Conservation (phyloP, 2,888 invertebrate species). For the Gerris lacustris region DNA sequence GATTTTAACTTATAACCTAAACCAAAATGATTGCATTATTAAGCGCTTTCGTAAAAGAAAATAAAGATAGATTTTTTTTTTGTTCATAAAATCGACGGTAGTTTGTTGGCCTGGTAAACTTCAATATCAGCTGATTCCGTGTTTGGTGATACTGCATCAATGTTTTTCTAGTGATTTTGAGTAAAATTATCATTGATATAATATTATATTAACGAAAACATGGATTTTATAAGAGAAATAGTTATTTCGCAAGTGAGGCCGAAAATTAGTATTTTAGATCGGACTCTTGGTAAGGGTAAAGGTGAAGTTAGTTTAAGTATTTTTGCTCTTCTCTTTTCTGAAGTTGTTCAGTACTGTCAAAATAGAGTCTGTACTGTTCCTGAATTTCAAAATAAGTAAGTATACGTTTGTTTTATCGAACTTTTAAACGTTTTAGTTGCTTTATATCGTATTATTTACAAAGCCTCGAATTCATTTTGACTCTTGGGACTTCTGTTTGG, state of each 20-base stretch:
- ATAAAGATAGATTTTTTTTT: too few relatives aligned
- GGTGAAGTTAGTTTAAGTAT: constrained; percentile 83
- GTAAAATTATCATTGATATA: background rate
- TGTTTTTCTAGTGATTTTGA: background rate
- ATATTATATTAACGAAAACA: background rate
- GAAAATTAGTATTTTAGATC: constrained; percentile 73
- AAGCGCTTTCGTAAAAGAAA: too few relatives aligned
- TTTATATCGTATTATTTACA: too few relatives aligned
- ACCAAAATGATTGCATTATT: too few relatives aligned
- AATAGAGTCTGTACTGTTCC: constrained; percentile 87
- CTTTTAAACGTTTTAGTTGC: too few relatives aligned
- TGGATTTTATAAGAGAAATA: constrained; percentile 21
- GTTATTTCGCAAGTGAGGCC: constrained; percentile 42
- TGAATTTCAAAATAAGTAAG: constrained; percentile 85
- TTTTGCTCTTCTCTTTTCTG: constrained; percentile 91
- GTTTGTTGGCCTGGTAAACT: too few relatives aligned
- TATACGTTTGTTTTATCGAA: background rate
- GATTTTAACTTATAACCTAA: too few relatives aligned
- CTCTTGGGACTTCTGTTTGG: too few relatives aligned
- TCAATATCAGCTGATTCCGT: background rate
- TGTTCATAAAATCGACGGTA: too few relatives aligned
- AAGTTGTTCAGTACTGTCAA: constrained; percentile 96
- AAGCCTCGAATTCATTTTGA: too few relatives aligned
- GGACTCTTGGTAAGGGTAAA: constrained; percentile 82
- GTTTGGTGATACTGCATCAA: background rate